Conservation (phyloP, 2,797 vertebrate genomes). For the Champsocephalus gunnari region DNA sequence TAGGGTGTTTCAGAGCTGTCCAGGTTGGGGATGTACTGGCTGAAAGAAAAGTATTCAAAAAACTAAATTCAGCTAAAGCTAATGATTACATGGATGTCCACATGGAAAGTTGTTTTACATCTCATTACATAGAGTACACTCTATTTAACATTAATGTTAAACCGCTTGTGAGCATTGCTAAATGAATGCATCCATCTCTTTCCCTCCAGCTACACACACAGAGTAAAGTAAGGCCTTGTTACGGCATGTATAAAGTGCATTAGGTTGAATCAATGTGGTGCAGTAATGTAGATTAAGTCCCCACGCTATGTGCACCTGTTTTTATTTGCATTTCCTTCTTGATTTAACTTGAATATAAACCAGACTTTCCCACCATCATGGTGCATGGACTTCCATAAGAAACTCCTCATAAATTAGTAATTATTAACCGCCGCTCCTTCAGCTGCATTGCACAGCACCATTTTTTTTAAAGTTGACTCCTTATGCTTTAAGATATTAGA, state of each 20-base stretch:
- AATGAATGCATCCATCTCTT: conserved; percentile 45
- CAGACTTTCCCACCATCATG: not conserved
- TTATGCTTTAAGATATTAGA: not conserved
- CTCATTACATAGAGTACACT: conserved; percentile 42
- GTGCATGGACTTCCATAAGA: not conserved
- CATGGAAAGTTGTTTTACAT: conserved; percentile 27
- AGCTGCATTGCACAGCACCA: not conserved
- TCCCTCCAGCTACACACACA: conserved; percentile 27
- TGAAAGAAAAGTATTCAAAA: not conserved
- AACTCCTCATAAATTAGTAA: not conserved
- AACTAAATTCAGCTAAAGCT: conserved; percentile 21
- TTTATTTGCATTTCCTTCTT: not conserved
- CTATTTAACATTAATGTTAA: conserved; percentile 43
- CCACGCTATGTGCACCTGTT: not conserved
- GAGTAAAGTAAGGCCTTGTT: conserved; percentile 21
- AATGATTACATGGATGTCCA: conserved; percentile 33
- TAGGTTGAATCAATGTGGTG: conserved; percentile 20
- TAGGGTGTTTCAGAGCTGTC: not conserved
- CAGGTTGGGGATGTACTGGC: not conserved
- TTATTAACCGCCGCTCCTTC: not conserved
- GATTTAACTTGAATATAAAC: not conserved
- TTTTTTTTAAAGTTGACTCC: not conserved
- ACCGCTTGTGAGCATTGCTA: conserved; percentile 34
- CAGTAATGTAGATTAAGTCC: not conserved
- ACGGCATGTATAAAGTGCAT: not conserved